Percentiles rank a stretch among this genome's conserved stretches.
Conservation (phyloP, 23 tunicate genomes). For the Trididemnum miniatum region DNA sequence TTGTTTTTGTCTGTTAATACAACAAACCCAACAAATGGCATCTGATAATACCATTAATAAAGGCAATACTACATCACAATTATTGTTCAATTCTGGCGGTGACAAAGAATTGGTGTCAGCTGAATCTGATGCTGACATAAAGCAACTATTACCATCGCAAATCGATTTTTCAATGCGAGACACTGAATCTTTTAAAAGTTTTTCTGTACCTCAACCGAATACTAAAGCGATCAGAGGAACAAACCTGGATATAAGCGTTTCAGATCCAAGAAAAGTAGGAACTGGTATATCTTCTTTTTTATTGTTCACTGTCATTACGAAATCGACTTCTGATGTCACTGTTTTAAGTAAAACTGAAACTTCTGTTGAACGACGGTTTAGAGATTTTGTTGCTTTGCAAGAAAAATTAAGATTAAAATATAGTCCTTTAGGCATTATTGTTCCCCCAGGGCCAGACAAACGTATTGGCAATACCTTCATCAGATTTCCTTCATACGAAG, state of each 20-base stretch:
- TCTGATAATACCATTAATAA: no score
- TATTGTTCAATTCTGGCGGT: no score
- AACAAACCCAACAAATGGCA: no score
- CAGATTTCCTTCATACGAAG: not conserved
- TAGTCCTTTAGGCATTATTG: not conserved
- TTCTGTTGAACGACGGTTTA: not conserved
- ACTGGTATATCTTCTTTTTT: not conserved
- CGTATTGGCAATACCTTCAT: not conserved
- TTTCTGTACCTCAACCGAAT: no score
- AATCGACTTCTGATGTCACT: not conserved
- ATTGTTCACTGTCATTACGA: not conserved
- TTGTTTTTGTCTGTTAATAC: no score
- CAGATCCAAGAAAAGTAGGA: not conserved
- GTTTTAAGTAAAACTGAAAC: not conserved
- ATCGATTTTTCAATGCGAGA: no score
- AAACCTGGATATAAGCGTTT: not conserved
- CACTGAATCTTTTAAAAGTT: no score
- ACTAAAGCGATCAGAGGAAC: no score
- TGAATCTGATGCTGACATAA: no score
- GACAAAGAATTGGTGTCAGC: no score
- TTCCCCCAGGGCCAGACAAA: not conserved
- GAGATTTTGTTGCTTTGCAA: constrained; percentile 1
- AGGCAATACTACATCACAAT: no score
- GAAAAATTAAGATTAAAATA: not conserved
- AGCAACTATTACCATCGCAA: no score